These are phyloP conservation scores for Emydoidea blandingii DNA, from an alignment of 2,797 vertebrate species.

Conservation along the genomic window DNA sequence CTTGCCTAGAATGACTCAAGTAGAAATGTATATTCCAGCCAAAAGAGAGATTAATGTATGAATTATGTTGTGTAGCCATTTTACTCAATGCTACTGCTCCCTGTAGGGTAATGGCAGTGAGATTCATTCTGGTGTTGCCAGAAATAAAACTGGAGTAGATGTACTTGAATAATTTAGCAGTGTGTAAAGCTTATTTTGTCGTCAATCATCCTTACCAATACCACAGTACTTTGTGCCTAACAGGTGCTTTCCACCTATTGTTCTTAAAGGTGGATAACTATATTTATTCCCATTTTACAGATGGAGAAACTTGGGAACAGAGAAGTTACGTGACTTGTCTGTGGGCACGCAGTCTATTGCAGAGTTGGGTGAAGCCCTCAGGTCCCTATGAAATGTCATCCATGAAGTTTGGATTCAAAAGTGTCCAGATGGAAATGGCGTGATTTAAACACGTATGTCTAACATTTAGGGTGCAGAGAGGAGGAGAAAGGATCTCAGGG, in stretches of 20 bases:
- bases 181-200: conserved; percentile 73
- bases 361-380: neutral
- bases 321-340: neutral
- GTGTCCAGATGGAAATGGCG: neutral
- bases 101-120: conserved; percentile 72
- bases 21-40: conserved; percentile 75
- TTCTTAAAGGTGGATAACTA: conserved; percentile 36
- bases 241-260: conserved; percentile 38
- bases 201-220: conserved; percentile 43
- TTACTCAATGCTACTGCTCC: conserved; percentile 67
- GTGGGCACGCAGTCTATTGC: neutral
- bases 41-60: conserved; percentile 75
- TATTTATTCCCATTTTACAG: conserved; percentile 38
- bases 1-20: conserved; percentile 62
- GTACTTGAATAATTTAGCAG: conserved; percentile 74
- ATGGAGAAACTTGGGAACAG: neutral
- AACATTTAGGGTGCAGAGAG: neutral
- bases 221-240: conserved; percentile 63
- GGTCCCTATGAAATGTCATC: neutral
- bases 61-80: conserved; percentile 69
- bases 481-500: neutral
- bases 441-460: neutral
- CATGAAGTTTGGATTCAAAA: neutral
- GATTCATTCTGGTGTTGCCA: conserved; percentile 75
- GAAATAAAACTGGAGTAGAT: conserved; percentile 66